Evolutionary conservation across 2,113 vertebrate species (phyloP), one percentile per base, ranked within the genome.

Genomic region (Odocoileus hemionus): DNA sequence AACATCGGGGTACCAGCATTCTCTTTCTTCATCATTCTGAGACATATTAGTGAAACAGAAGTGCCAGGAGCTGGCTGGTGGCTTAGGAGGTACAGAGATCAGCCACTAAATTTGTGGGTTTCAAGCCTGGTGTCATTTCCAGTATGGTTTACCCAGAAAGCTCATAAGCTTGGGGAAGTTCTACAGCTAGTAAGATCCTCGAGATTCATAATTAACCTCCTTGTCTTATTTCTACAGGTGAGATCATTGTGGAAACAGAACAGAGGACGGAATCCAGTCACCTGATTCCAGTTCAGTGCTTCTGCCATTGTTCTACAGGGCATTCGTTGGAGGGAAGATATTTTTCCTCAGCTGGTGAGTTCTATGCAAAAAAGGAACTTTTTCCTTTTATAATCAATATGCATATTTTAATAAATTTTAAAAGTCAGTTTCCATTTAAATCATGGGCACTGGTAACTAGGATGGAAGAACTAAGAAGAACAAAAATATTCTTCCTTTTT

Each of bases 281-380:
- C 17, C 80, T 67, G 36, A 50, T 74, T 97, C 52, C 50, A 33
- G 25, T 60, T 47, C 12, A 67, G 57, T 26, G 23, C 86, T 60
- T 21, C 80, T 47, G 25, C 14, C 8, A 1, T 64, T 55, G 28
- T 85, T 87, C 86, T 28, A 4, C 80, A 55, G 36, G 9, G 5
- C 6, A 7, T 14, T 95, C 36, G 2, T 58, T 1, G 5, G 79
- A 60, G 17, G 36, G 76, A 60, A 91, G 93, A 23, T n/a, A n/a
- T 33, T 95, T 92, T 55, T 82, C 82, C 52, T 76, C 16, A 91
- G 0, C 7, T 80, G 96, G 97, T 98, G 82, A 98, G 98, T 96
- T 39, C 43, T 91, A 23, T 19, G 8, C 23, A 52, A 45, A 83
- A 91, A 64, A 80, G 30, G 57, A 50, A 55, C 67, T 14, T 55